Conservation (phyloP, 2,113 vertebrate genomes). For the Oxyura jamaicensis region DNA sequence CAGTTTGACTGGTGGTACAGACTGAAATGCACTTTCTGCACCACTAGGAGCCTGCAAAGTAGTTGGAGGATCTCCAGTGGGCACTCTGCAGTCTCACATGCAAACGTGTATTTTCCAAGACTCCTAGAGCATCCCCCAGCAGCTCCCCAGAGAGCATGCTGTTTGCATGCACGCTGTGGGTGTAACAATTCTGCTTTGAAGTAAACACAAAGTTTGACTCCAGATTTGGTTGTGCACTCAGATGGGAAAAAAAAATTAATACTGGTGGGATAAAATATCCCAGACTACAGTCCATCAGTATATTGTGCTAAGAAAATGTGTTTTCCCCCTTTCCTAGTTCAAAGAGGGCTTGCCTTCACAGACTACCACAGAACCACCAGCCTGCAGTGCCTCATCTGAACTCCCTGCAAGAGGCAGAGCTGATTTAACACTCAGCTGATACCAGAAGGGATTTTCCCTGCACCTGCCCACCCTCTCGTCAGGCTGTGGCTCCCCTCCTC, state of each 20-base stretch:
- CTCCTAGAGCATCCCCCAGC: background rate
- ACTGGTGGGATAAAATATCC: background rate
- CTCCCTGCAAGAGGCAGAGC: background rate
- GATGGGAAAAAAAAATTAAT: background rate
- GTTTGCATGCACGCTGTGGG: fast-evolving
- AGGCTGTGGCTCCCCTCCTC: background rate
- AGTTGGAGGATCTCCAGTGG: slow-evolving; percentile 4
- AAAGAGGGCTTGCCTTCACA: background rate
- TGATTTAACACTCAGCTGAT: background rate
- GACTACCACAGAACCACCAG: background rate
- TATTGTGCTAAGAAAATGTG: background rate
- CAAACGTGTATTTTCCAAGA: background rate
- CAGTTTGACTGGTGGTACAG: background rate
- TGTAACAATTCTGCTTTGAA: background rate
- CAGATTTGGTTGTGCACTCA: background rate
- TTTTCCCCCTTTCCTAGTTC: background rate
- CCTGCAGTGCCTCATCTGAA: background rate
- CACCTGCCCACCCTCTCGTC: background rate
- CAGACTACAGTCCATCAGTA: fast-evolving
- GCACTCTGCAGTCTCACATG: background rate
- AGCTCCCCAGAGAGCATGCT: background rate
- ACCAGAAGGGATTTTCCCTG: background rate
- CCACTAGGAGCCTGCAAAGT: background rate
- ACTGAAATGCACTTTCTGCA: background rate
- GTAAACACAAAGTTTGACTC: background rate